Conservation (phyloP, 2,888 invertebrate species). For the Suillia variegata region DNA sequence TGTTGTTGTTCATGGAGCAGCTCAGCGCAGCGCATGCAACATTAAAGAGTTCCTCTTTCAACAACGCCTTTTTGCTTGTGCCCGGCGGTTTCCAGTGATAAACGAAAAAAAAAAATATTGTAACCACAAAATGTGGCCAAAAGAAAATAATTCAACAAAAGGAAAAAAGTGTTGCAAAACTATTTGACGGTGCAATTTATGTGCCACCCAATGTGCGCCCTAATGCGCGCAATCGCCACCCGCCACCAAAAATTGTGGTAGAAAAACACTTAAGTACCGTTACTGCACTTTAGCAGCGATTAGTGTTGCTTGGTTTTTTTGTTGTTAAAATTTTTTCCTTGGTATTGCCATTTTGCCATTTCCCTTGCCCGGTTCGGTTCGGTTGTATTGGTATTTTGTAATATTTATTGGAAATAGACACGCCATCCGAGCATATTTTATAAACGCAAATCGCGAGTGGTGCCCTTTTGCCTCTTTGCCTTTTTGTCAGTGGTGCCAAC, state of each 20-base stretch:
- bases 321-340: not conserved
- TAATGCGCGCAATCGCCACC: too few species aligned
- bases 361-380: not conserved
- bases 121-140: too few species aligned
- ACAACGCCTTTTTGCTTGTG: too few species aligned
- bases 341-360: not conserved
- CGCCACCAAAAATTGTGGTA: not conserved
- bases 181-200: constrained; percentile 20
- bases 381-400: constrained; percentile 30
- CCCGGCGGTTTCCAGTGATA: not conserved
- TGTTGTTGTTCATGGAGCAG: not conserved
- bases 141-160: constrained; percentile 2
- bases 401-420: constrained; percentile 49
- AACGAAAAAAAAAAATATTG: constrained; percentile 12
- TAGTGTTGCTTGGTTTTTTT: constrained; percentile 1
- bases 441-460: constrained; percentile 27
- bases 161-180: constrained; percentile 19
- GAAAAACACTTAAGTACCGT: constrained; percentile 12
- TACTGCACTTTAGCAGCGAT: constrained; percentile 6
- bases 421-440: constrained; percentile 51
- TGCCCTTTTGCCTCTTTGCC: too few species aligned
- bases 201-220: not conserved
- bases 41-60: constrained; percentile 5
- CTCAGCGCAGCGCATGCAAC: constrained; percentile 13
- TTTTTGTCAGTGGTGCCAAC: too few species aligned